Evolutionary conservation across 2,888 invertebrate species (phyloP), one percentile per base, ranked within the genome.

Genomic region (Nycteola revayana): DNA sequence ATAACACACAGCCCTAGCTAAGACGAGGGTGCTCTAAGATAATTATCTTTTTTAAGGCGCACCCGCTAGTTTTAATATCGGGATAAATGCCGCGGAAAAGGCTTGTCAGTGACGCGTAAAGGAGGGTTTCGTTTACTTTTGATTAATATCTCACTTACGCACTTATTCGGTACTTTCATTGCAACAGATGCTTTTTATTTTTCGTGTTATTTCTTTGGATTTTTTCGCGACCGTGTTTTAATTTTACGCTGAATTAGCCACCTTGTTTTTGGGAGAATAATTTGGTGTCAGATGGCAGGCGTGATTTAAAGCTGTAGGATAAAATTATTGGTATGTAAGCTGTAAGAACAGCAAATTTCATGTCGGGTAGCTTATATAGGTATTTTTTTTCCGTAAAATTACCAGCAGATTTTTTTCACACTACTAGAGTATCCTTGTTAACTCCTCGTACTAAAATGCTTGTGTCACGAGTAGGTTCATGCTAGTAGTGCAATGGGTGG

Each of bases 41-140:
- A 87, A 88, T 88, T 88, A 87, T 88, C 88, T 88, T 88, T 87
- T 88, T 87, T 88, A 86, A 81, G 67, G 70, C 74, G 73, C 77
- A 75, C 78, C 84, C 82, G 70, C 72, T 54, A 77, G 78, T 82
- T 80, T 83, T 87, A 86, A 87, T 87, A 86, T 78, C 81, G 78
- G 75, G 87, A 85, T 85, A 86, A 87, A 87, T 83, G 87, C 86
- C 69, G 83, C 80, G 86, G 75, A 85, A 21, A 77, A 86, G 85
- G 87, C 80, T 86, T 84, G 85, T 68, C 76, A 71, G 54, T 86
- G 86, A 86, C 85, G 86, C 82, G 79, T 70, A 74, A n/a, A 58
- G 38, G 69, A 71, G 78, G 79, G 77, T 67, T 68, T 66, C 64
- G 64, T 46, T 49, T 57, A 42, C 42, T 40, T 60, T 60, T 65